Percentiles rank a stretch among this genome's conserved stretches.
These are phyloP conservation scores for Aricia artaxerxes DNA, from an alignment of 2,888 invertebrate species.

Conservation along the genomic window DNA sequence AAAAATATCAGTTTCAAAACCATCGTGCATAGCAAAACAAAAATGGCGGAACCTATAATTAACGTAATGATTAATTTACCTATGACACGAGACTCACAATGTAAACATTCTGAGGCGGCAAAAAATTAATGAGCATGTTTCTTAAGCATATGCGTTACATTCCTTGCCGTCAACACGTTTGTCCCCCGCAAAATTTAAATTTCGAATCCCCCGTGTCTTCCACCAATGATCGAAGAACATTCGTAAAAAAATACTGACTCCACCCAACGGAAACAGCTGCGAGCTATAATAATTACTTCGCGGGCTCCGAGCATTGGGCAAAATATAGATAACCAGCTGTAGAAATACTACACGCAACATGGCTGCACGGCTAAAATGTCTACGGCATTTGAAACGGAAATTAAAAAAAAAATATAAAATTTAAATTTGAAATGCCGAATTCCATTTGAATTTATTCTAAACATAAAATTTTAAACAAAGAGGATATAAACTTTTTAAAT, in stretches of 20 bases:
- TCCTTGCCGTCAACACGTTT: constrained; percentile 63
- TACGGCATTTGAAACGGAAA: neutral
- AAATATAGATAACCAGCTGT: constrained; percentile 52
- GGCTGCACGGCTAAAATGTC: constrained; percentile 25
- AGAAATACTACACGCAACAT: constrained; percentile 20
- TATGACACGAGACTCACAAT: constrained; percentile 27
- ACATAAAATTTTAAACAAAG: neutral
- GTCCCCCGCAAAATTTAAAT: constrained; percentile 75
- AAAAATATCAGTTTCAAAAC: neutral
- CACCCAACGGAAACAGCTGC: constrained; percentile 79
- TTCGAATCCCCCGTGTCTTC: constrained; percentile 67
- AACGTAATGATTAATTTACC: constrained; percentile 10
- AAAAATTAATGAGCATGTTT: constrained; percentile 51
- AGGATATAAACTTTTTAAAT: no score
- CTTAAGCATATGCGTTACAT: constrained; percentile 72
- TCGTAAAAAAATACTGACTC: constrained; percentile 64
- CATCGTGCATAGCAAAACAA: neutral
- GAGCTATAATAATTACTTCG: constrained; percentile 71
- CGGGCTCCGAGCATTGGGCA: constrained; percentile 65
- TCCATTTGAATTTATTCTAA: neutral
- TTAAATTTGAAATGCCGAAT: neutral
- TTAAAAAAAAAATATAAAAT: neutral
- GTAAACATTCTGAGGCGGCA: constrained; percentile 34
- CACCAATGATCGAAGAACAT: constrained; percentile 71
- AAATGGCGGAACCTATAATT: constrained; percentile 20